Base-by-base conservation (phyloP, 2,113 vertebrate species). In the Phycodurus eques region DNA sequence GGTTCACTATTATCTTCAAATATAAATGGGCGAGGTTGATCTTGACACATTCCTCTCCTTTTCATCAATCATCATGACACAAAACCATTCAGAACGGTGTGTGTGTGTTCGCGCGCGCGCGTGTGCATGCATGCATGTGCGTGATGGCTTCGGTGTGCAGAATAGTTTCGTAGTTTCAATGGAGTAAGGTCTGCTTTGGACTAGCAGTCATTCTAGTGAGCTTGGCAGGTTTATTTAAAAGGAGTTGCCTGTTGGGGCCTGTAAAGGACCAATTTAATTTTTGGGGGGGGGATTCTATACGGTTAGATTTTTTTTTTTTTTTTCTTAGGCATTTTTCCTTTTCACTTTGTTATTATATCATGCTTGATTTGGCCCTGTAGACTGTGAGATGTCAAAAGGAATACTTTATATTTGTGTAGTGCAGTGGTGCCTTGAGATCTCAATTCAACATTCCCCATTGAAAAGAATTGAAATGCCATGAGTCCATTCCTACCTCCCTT, bases 51-150 rank as follows among this genome's bases (percentile, higher is more conserved):
- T 81, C 77, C 85, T 84, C 83, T 80, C 73, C 43, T 83, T 75
- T 77, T 72, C 81, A 87, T 88, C 83, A 89, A 88, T 87, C 81
- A 67, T 77, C 80, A 78, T 67, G 82, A 81, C 85, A 72, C 80
- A 84, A 81, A 81, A 87, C 79, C 75, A 77, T 67, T 74, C 43
- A 80, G 72, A 79, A 81, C 73, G 70, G 82, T 72, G 27, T 46
- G 73, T 47, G 35, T 39, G 35, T 39, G 35, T 39, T 27, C 27
- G 27, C 27, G 27, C 27, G 27, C 27, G 27, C 27, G 35, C 35
- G 20, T 54, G 20, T 10, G 51, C 20, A 17, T 54, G 51, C 9
- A 10, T n/a, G 51, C 35, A 39, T n/a, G 51, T 4, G 47, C 2
- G 47, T 86, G 85, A 88, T 86, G 71, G 75, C 35, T 80, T 70